phyloP scores from a whole-genome alignment of 23 tunicate species.

The Styela clava region DNA sequence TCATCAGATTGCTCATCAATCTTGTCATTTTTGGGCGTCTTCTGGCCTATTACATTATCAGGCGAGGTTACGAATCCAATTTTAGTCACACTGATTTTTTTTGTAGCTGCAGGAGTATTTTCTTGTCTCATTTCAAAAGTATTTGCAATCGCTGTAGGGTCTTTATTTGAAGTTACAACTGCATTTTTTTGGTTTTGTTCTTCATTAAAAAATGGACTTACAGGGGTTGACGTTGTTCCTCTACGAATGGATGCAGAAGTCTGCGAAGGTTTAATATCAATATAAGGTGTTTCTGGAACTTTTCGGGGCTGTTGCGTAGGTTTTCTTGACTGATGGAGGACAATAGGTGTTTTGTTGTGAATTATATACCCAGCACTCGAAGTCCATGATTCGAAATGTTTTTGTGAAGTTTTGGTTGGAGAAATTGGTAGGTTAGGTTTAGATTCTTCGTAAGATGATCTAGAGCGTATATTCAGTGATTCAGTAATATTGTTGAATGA shows the following conservation, averaged over 20 bases:
- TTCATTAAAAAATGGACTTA: slow-evolving; percentile 31
- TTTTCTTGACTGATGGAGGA: not conserved
- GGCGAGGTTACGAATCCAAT: not conserved
- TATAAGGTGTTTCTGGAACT: not conserved
- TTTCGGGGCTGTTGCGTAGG: not conserved
- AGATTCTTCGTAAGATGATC: not conserved
- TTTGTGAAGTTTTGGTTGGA: not conserved
- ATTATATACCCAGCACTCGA: not conserved
- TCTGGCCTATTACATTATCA: too few species aligned
- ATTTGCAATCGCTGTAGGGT: not conserved
- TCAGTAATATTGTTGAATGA: not conserved
- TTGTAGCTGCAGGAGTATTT: not conserved
- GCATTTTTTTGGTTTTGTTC: not conserved
- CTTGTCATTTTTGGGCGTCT: not conserved
- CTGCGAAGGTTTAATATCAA: not conserved
- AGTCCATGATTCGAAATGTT: not conserved
- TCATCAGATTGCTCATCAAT: not conserved
- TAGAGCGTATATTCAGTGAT: not conserved
- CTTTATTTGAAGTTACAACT: not conserved
- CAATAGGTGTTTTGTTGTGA: not conserved
- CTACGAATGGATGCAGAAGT: not conserved
- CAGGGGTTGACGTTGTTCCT: slow-evolving; percentile 40
- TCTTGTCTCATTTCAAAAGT: not conserved
- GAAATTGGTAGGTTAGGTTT: not conserved
- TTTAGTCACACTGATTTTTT: not conserved